Percentiles rank a stretch among this genome's conserved stretches.
Conservation (phyloP, 2,888 invertebrate species). For the Drosophila birchii region DNA sequence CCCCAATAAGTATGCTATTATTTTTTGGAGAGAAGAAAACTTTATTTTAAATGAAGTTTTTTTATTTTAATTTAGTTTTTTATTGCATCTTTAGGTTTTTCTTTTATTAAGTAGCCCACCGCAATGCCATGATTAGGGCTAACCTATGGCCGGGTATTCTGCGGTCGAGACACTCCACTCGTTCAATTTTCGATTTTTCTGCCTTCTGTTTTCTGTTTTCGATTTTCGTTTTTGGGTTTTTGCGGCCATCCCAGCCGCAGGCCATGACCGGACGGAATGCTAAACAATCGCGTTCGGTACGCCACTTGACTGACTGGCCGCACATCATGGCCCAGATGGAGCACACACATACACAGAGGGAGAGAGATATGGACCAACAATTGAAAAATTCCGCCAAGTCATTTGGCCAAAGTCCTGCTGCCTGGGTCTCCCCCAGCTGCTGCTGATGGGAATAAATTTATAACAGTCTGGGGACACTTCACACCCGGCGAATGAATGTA, state of each 20-base stretch:
- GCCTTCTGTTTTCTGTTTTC: slow-evolving; percentile 16
- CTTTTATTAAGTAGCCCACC: too few species aligned
- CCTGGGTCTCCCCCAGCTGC: background rate
- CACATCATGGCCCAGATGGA: slow-evolving; percentile 21
- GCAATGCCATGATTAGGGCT: background rate
- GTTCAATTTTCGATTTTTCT: background rate
- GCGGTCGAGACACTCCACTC: background rate
- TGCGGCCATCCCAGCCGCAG: slow-evolving; percentile 33
- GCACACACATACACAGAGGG: background rate
- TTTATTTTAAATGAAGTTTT: too few species aligned
- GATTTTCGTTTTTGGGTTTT: slow-evolving; percentile 18
- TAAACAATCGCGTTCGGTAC: slow-evolving; percentile 33
- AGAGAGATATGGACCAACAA: slow-evolving; percentile 31
- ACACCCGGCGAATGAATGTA: slow-evolving; percentile 14
- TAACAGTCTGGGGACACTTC: slow-evolving; percentile 30
- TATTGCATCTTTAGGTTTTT: too few species aligned
- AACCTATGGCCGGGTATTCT: slow-evolving; percentile 2
- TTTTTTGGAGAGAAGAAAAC: too few species aligned
- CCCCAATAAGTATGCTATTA: too few species aligned
- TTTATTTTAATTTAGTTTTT: too few species aligned
- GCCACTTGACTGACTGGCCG: slow-evolving; percentile 41
- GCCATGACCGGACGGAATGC: slow-evolving; percentile 42
- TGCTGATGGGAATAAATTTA: slow-evolving; percentile 23
- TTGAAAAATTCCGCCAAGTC: slow-evolving; percentile 46
- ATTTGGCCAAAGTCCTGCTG: slow-evolving; percentile 19